Base-by-base conservation (phyloP, 2,113 vertebrate genomes). In the Eublepharis macularius region DNA sequence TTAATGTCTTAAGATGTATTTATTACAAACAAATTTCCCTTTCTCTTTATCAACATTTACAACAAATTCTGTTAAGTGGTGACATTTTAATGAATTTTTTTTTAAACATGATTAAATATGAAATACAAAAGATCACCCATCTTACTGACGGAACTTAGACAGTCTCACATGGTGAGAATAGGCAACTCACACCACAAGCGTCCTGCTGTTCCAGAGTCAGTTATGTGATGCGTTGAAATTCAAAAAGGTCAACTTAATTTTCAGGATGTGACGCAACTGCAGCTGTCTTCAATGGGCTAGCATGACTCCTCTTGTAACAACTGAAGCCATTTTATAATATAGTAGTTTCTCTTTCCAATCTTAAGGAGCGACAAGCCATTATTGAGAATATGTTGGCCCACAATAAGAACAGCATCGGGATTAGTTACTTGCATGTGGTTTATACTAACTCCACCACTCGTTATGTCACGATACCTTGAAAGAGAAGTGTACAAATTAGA, bases 321-420 rank as follows among this genome's bases (percentile, higher is more conserved):
- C 72, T 95, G 94, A 87, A 99, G 96, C 98, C 99, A 99, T 93
- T 98, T 99, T 92, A 99, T 96, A 92, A 99, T 96, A 90, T 98
- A 97, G 85, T 97, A 98, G 92, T 99, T 99, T 91, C 91, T 99
- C 95, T 99, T 99, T 88, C 99, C 98, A 89, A 99, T 96, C 91
- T 96, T 95, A 84, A 99, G 95, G 82, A 99, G 90, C 0, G 97
- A 97, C n/a, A 99, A 97, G 91, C 98, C 98, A 39, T 99, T 99
- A 65, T 97, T 96, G 68, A 99, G 97, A 91, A 99, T 98, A 84
- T 99, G 98, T 77, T 98, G 93, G 88, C 97, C 98, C 0, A 97
- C 93, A 86, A 98, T 86, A 85, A 99, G 96, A 36, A 99, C 94
- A 91, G 98, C 95, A 88, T 99, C 98, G 0, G 98, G 98, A 84